A percentile compares a stretch with the other conserved stretches of the same genome.
Evolutionary conservation across 2,888 invertebrate species (phyloP).

Genomic region (Laothoe populi): DNA sequence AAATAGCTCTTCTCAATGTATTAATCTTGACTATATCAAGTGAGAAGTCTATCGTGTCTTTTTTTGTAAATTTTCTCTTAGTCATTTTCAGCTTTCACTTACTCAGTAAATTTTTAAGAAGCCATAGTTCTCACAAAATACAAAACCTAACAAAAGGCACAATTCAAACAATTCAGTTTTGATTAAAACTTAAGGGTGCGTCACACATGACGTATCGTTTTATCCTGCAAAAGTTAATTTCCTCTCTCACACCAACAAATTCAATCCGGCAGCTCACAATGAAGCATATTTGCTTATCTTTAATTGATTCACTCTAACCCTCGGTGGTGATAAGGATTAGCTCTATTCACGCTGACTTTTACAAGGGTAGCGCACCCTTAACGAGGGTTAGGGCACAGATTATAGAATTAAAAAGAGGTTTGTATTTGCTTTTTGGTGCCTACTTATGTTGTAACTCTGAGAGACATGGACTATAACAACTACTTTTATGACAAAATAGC

Average conservation of each 20-base stretch:
- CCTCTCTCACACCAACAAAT: constrained; percentile 79
- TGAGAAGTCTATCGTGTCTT: too few species aligned
- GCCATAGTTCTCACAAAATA: constrained; percentile 7
- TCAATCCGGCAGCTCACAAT: constrained; percentile 70
- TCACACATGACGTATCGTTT: constrained; percentile 73
- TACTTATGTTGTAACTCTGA: constrained; percentile 37
- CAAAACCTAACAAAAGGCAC: constrained; percentile 11
- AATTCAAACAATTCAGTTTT: constrained; percentile 62
- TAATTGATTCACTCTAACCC: constrained; percentile 84
- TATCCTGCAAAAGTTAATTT: constrained; percentile 79
- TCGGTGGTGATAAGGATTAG: constrained; percentile 79
- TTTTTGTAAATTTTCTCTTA: background rate
- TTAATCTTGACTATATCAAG: too few species aligned
- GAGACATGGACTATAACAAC: too few species aligned
- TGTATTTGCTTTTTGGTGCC: constrained; percentile 35
- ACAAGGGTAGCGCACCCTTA: constrained; percentile 80
- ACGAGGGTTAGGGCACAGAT: constrained; percentile 66
- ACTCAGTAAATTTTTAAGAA: background rate
- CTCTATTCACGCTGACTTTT: constrained; percentile 83
- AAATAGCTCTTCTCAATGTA: too few species aligned
- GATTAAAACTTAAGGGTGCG: constrained; percentile 58
- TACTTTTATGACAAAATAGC: too few species aligned
- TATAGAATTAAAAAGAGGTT: too few species aligned
- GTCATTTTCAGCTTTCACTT: background rate
- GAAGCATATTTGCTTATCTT: constrained; percentile 83